phyloP scores from a whole-genome alignment of 2,888 invertebrate species.

The Lepidocyrtinus sp. region DNA sequence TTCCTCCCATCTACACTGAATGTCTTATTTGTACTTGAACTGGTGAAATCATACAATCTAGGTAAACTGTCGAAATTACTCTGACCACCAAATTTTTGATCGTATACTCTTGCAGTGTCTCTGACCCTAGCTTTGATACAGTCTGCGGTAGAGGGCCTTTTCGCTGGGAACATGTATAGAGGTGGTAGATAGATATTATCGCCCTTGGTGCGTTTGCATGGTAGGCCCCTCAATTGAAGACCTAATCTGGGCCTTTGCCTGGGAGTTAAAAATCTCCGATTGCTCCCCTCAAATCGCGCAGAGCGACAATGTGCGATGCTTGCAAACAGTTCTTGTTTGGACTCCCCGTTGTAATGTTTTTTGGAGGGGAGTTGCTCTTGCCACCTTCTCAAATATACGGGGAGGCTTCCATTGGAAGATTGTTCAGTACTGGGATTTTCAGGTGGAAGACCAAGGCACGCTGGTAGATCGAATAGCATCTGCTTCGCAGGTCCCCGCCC shows the following conservation, averaged over 20 bases:
- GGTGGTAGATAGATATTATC: slow-evolving; percentile 24
- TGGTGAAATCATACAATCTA: slow-evolving; percentile 20
- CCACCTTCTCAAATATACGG: slow-evolving; percentile 42
- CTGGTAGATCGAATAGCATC: slow-evolving; percentile 36
- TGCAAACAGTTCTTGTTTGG: neutral
- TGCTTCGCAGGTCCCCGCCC: neutral
- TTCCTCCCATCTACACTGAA: neutral
- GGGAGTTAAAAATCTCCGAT: neutral
- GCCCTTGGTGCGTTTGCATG: neutral
- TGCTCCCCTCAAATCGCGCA: neutral
- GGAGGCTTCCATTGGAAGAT: slow-evolving; percentile 6
- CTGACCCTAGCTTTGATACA: slow-evolving; percentile 8
- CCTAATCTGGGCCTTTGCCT: neutral
- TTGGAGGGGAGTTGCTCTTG: slow-evolving; percentile 29
- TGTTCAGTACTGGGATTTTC: neutral
- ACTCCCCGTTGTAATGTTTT: slow-evolving; percentile 13
- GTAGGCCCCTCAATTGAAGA: neutral
- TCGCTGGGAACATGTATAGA: slow-evolving; percentile 27
- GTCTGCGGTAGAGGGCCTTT: slow-evolving; percentile 29
- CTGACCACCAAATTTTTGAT: neutral
- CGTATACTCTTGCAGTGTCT: slow-evolving; percentile 11
- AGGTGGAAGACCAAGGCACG: slow-evolving; percentile 23
- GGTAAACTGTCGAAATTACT: neutral
- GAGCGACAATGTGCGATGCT: neutral
- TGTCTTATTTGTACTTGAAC: neutral